Percentiles rank a stretch among this genome's conserved stretches.
phyloP scores from a whole-genome alignment of 2,113 vertebrate species.

The Phylloscopus trochiloides region DNA sequence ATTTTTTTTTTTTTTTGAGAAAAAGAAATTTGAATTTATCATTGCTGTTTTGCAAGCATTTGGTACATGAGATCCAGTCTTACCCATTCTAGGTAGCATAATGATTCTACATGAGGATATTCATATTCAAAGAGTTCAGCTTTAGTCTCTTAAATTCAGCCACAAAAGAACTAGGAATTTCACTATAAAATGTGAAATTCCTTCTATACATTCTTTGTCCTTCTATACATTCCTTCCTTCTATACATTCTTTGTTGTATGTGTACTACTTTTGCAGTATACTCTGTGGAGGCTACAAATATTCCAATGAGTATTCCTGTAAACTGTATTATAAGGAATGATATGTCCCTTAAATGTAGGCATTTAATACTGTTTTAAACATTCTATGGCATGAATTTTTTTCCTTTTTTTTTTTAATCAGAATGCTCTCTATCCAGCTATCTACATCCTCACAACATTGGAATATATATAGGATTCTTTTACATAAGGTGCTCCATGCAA shows the following conservation, averaged over 20 bases:
- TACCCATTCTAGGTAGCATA: not conserved
- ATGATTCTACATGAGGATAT: not conserved
- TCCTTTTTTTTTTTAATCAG: not conserved
- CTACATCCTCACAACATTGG: not conserved
- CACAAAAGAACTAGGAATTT: not conserved
- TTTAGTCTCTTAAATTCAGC: not conserved
- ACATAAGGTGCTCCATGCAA: not conserved
- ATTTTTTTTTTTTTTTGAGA: not conserved
- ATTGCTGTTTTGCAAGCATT: not conserved
- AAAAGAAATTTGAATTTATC: not conserved
- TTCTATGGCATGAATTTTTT: not conserved
- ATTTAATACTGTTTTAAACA: not conserved
- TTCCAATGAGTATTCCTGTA: not conserved
- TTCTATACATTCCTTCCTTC: not conserved
- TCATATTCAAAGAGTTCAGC: not conserved
- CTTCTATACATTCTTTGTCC: not conserved
- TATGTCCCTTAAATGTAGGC: not conserved
- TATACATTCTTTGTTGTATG: not conserved
- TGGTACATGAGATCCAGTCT: not conserved
- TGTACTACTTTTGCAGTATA: not conserved
- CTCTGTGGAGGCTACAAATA: not conserved
- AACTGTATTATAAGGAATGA: not conserved
- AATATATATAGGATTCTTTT: not conserved
- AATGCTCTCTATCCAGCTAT: not conserved
- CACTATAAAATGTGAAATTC: not conserved